Base-by-base conservation (phyloP, 2,888 invertebrate genomes). In the Cybosia mesomella region DNA sequence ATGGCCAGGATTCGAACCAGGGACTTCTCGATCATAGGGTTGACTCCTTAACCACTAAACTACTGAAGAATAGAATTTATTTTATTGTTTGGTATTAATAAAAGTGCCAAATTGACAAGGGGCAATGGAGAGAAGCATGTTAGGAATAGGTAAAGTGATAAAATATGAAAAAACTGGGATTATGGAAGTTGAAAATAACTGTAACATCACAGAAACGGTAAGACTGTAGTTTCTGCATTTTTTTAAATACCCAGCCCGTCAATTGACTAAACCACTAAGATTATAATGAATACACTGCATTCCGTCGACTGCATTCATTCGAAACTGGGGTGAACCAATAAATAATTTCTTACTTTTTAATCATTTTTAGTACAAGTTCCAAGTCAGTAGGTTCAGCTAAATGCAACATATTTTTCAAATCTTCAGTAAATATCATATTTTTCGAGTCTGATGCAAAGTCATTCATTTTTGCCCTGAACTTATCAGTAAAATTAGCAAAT, bases 341-440 rank as follows among this genome's bases (percentile, higher is more conserved):
- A 61, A 43, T 28, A 36, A 5, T 49, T 49, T 34, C 91, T 89
- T 92, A 97, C 96, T 96, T 97, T 87, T 95, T 95, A 74, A 97
- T 91, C 97, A 98, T 98, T 80, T 96, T 94, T 11, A 95, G 81
- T 1, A 97, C 86, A 22, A 98, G 89, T 10, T 96, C 90, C 18
- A 97, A 76, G 86, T 98, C 98, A 13, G 93, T 87, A 36, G 95
- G 95, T 71, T 97, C 96, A 3, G 96, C 96, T 65, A 98, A 87
- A 84, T 98, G 97, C 7, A 97, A 86, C 96, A 98, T 97, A 85
- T 97, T 97, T 88, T 98, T 98, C 15, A 98, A 91, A 89, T 98
- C 98, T 91, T 98, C 98, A 9, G 98, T 97, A 83, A 98, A 98
- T 74, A 98, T 96, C 96, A 97, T 96, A 77, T 95, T 96, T 72